phyloP scores from a whole-genome alignment of 1,140 invertebrate genomes.

The Zaprionus lachaisei region DNA sequence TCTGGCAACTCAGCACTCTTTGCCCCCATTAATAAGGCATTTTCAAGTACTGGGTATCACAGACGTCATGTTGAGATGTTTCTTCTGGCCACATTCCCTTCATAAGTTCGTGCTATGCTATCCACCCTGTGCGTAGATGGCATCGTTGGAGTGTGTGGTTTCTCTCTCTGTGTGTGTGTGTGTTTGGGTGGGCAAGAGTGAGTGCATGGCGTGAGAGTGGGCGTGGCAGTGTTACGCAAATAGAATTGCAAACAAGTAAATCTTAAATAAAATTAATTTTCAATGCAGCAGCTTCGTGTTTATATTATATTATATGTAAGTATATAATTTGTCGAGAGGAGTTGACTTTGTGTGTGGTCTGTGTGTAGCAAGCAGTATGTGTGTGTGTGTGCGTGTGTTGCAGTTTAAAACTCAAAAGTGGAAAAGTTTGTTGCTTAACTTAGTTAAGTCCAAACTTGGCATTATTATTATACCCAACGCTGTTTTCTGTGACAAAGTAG shows the following conservation, averaged over 20 bases:
- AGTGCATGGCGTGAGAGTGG: neutral
- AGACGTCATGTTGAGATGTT: constrained; percentile 23
- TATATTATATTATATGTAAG: neutral
- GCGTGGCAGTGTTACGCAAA: constrained; percentile 53
- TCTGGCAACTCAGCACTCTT: neutral
- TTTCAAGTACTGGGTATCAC: neutral
- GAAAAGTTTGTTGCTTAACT: constrained; percentile 61
- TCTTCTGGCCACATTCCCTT: constrained; percentile 2
- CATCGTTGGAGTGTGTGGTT: neutral
- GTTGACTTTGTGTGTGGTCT: constrained; percentile 1
- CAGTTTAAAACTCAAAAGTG: constrained; percentile 55
- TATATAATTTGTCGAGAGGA: constrained; percentile 10
- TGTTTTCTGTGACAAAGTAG: neutral
- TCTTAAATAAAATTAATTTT: constrained; percentile 76
- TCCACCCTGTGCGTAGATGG: constrained; percentile 1
- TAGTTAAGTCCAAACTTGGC: constrained; percentile 52
- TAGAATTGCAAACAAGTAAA: constrained; percentile 77
- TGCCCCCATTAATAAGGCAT: neutral
- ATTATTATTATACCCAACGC: constrained; percentile 29
- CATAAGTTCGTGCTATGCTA: constrained; percentile 21
- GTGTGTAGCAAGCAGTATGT: neutral
- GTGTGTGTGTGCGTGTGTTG: constrained; percentile 13
- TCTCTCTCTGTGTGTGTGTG: neutral
- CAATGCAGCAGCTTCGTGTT: constrained; percentile 43
- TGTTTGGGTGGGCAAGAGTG: neutral